Base-by-base conservation (phyloP, 1,140 invertebrate genomes). In the Pygmarrhopalites habei region DNA sequence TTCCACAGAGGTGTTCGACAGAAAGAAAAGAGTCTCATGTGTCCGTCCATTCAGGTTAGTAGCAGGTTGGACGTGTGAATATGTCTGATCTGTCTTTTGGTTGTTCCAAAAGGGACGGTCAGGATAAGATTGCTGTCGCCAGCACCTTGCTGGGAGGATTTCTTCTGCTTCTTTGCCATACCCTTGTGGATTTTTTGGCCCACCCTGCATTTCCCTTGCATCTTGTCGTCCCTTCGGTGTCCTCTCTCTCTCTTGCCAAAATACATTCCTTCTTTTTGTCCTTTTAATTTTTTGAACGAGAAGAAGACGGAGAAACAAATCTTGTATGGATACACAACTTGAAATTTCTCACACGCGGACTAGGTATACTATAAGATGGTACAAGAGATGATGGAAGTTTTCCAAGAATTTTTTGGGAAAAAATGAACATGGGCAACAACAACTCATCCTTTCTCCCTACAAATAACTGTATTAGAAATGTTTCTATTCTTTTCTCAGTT, bases 51-150 rank as follows among this genome's bases (percentile, higher is more conserved):
- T 46, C 21, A 35, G 32, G 32, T 46, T 46, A n/a, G 44, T 46
- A 39, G 35, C 35, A 10, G 44, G 44, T 46, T 46, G 25, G 21
- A 57, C 53, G 61, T 63, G 61, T 63, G 62, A 64, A 64, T 52
- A 29, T 59, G 29, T 55, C 30, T 56, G 52, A 49, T 59, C 44
- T 29, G 14, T 47, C 19, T 19, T 14, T 52, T 39, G 12, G 14
- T 39, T 53, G 21, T 29, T 23, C 25, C 17, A 41, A 29, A n/a
- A n/a, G n/a, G n/a, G 15, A 26, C 32, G 30, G 53, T 63, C 15
- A n/a, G n/a, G n/a, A 23, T 63, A 63, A 63, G 61, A 63, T 58
- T 64, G 56, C 62, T 64, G 62, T 64, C 62, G 62, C 62, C 62
- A 57, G 57, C 57, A 52, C 57, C 62, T 59, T 59, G 57, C 57